Conservation (phyloP, 2,113 vertebrate species). For the human (Homo sapiens) region GRCh38 chr6:90990501-90991000, state of each 20-base stretch:
- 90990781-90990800: not conserved
- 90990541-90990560: not conserved
- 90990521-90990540: not conserved
- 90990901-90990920: not conserved
- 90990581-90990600: constrained; percentile 36
- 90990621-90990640: constrained; percentile 27
- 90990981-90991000: not conserved
- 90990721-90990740: not conserved
- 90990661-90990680: constrained; percentile 7
- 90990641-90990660: not conserved
- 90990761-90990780: not conserved
- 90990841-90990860: not conserved
- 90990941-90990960: not conserved
- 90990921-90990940: not conserved
- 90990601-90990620: not conserved
- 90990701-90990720: not conserved
- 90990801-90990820: not conserved
- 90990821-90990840: not conserved
- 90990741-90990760: not conserved
- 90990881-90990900: constrained; percentile 5
- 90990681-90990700: not conserved
- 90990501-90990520: constrained; percentile 7
- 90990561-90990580: constrained; percentile 2
- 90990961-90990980: not conserved
- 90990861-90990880: not conserved